Evolutionary conservation across 2,113 vertebrate species (phyloP).

Genomic region (Salvelinus sp.): DNA sequence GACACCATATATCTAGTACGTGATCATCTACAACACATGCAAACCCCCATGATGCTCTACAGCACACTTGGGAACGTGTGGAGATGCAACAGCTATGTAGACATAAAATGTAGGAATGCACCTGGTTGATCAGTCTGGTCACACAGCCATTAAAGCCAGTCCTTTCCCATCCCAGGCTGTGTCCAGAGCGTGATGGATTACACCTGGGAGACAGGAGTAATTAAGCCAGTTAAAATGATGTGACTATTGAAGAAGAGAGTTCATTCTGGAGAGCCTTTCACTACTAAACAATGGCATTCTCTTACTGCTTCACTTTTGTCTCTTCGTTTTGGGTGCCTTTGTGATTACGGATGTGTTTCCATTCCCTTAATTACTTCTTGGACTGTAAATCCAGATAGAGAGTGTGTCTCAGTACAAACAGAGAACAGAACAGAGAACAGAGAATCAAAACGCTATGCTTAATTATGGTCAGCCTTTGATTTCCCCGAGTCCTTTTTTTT

Average conservation of each 20-base stretch:
- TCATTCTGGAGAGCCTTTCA: constrained; percentile 28
- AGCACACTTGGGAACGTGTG: no score
- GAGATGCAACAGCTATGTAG: no score
- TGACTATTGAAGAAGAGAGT: constrained; percentile 40
- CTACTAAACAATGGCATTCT: constrained; percentile 18
- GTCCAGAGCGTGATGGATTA: background rate
- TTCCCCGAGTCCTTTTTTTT: background rate
- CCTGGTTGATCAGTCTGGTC: no score
- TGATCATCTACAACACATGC: no score
- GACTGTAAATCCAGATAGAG: background rate
- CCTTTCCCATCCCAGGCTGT: no score
- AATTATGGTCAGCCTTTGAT: background rate
- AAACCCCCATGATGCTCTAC: no score
- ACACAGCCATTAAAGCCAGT: no score
- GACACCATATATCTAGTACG: no score
- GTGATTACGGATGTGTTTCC: background rate
- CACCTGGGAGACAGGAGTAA: constrained; percentile 25
- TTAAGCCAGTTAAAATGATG: constrained; percentile 37
- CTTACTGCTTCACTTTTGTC: constrained; percentile 11
- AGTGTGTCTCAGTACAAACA: background rate
- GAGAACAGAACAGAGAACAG: background rate
- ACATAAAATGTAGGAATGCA: no score
- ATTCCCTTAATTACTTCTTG: background rate
- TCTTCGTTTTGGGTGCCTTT: background rate
- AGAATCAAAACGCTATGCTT: background rate